phyloP scores from a whole-genome alignment of 2,797 vertebrate genomes.

The Cryptoprocta ferox region DNA sequence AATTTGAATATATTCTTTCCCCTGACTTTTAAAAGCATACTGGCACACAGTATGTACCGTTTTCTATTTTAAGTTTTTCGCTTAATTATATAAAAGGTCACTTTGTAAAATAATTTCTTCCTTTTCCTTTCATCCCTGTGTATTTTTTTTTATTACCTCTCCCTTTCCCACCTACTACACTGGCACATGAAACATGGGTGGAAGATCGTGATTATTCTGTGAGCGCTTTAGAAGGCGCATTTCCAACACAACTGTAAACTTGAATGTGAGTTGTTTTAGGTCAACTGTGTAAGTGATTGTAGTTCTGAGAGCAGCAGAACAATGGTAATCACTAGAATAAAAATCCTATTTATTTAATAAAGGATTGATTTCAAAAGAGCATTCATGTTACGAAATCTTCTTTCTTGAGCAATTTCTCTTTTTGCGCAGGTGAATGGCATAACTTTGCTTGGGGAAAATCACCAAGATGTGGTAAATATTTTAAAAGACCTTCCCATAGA shows the following conservation, averaged over 20 bases:
- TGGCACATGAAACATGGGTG: not conserved
- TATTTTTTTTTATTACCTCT: not conserved
- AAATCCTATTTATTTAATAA: not conserved
- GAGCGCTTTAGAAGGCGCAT: not conserved
- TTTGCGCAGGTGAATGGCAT: constrained; percentile 94
- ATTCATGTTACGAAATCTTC: not conserved
- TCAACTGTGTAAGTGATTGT: not conserved
- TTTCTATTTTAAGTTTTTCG: not conserved
- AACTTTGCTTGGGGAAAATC: constrained; percentile 95
- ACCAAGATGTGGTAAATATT: constrained; percentile 96
- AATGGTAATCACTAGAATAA: not conserved
- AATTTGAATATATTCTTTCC: not conserved
- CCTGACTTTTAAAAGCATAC: not conserved
- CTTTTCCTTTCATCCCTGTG: not conserved
- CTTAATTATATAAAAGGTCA: not conserved
- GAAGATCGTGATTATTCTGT: not conserved
- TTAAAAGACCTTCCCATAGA: constrained; percentile 95
- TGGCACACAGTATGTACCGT: not conserved
- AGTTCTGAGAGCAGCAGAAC: not conserved
- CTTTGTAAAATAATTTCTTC: not conserved
- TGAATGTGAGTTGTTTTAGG: not conserved
- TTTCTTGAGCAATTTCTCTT: not conserved
- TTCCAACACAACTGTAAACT: not conserved
- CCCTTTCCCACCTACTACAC: not conserved
- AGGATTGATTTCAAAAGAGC: not conserved